Percentiles rank a stretch among this genome's conserved stretches.
These are phyloP conservation scores for Benitochromis conjunctus DNA, from an alignment of 2,113 vertebrate species.

Conservation along the genomic window DNA sequence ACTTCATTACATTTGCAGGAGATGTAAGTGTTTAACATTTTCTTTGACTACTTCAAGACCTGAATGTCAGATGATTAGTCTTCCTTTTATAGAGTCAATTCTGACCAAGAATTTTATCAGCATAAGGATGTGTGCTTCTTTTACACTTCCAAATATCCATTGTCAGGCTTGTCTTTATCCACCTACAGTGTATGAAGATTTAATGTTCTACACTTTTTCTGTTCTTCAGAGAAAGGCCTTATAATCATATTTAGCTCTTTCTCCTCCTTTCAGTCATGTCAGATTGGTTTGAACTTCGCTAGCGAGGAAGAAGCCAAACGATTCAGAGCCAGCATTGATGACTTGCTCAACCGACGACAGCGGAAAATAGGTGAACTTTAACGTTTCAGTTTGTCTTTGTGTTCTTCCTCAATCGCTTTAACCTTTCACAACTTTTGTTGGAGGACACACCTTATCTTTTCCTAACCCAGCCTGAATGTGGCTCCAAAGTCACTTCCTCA, in stretches of 20 bases:
- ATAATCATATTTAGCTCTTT: neutral
- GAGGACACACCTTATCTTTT: neutral
- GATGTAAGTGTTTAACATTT: constrained; percentile 77
- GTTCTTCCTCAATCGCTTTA: neutral
- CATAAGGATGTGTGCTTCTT: neutral
- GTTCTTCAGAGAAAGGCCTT: neutral
- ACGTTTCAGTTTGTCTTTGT: neutral
- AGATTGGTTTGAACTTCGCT: constrained; percentile 96
- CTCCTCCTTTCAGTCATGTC: constrained; percentile 78
- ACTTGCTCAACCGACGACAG: constrained; percentile 86
- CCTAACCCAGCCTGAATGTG: neutral
- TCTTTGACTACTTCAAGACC: neutral
- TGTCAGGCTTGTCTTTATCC: neutral
- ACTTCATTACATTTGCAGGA: constrained; percentile 96
- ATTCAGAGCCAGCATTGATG: constrained; percentile 85
- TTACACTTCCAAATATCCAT: neutral
- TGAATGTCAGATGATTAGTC: neutral
- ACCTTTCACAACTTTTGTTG: neutral
- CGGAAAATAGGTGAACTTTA: constrained; percentile 83
- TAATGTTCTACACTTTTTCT: neutral
- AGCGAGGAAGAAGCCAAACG: constrained; percentile 96
- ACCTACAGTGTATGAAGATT: neutral
- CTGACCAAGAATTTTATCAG: too few species aligned
- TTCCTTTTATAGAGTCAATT: neutral
- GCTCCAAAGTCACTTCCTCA: neutral